These are phyloP conservation scores for Phoebastria nigripes DNA, from an alignment of 2,797 vertebrate genomes.

Conservation along the genomic window DNA sequence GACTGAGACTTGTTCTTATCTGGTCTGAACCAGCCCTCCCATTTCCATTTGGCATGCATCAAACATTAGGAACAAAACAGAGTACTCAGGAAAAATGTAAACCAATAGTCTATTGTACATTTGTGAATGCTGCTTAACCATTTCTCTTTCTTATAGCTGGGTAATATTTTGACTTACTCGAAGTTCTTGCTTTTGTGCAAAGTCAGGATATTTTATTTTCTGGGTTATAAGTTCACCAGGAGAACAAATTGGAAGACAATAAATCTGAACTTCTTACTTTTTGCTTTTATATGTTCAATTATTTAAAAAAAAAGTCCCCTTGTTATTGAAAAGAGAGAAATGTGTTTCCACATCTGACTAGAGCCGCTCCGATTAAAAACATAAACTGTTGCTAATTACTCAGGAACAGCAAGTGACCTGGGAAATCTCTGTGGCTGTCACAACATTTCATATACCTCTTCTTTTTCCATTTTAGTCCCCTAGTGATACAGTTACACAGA, in stretches of 20 bases:
- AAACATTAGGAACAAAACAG: background rate
- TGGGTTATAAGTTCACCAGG: background rate
- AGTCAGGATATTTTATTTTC: background rate
- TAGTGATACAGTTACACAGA: background rate
- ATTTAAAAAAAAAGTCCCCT: background rate
- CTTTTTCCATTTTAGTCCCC: background rate
- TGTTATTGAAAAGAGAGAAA: background rate
- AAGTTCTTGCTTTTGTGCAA: background rate
- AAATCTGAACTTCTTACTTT: background rate
- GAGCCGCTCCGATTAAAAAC: background rate
- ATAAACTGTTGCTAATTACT: background rate
- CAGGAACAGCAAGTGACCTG: background rate
- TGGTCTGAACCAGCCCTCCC: background rate
- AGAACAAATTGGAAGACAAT: background rate
- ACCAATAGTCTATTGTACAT: background rate
- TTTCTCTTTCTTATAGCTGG: background rate
- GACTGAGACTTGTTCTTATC: background rate
- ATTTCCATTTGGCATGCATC: background rate
- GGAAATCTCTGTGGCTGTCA: background rate
- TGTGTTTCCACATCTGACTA: background rate
- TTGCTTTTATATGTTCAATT: background rate
- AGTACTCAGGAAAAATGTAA: background rate
- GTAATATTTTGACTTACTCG: background rate
- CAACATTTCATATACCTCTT: background rate
- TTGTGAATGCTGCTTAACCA: background rate